Percentiles rank a stretch among this genome's conserved stretches.
Conservation (phyloP, 2,797 vertebrate species). For the Acrossocheilus fasciatus region DNA sequence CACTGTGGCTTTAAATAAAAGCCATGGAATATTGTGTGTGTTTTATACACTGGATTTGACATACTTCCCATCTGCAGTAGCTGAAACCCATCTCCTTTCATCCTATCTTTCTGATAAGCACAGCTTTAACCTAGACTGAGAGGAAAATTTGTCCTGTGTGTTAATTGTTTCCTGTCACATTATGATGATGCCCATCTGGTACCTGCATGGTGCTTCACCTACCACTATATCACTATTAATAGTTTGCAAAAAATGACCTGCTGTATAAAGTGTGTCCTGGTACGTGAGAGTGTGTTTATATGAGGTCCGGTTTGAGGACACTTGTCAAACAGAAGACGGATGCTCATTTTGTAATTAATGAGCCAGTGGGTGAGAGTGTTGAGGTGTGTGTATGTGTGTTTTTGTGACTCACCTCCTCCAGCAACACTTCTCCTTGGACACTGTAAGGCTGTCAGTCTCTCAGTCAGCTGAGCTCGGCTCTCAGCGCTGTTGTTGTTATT, state of each 20-base stretch:
- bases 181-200: constrained; percentile 30
- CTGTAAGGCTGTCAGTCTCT: constrained; percentile 54
- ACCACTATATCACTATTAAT: constrained; percentile 29
- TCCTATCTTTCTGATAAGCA: background rate
- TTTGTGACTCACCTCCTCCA: constrained; percentile 39
- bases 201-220: constrained; percentile 6
- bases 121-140: background rate
- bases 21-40: background rate
- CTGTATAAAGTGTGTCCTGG: constrained; percentile 12
- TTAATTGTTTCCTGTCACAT: constrained; percentile 30
- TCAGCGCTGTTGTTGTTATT: constrained; percentile 95
- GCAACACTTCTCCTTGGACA: constrained; percentile 60
- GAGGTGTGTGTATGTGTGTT: constrained; percentile 10
- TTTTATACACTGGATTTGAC: background rate
- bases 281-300: background rate
- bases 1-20: background rate
- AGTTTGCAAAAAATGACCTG: background rate
- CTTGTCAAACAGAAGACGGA: constrained; percentile 14
- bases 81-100: background rate
- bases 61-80: background rate
- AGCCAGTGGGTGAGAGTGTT: constrained; percentile 21
- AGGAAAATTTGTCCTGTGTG: background rate
- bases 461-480: constrained; percentile 66
- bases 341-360: constrained; percentile 35
- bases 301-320: background rate